phyloP scores from a whole-genome alignment of 1,140 invertebrate species.

The Pseudomyrmex cubaensis region DNA sequence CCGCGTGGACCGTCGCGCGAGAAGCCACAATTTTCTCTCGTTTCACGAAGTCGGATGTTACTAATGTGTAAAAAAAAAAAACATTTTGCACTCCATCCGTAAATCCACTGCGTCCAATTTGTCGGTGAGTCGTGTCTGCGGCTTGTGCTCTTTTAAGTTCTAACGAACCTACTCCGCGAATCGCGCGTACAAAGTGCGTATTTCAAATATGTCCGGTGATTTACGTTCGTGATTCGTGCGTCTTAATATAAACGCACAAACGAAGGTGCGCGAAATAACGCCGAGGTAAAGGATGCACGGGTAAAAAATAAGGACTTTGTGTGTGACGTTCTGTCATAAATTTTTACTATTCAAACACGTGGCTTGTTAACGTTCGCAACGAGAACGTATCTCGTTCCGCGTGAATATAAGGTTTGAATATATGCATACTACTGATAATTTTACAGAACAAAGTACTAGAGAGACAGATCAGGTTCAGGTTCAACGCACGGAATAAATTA shows the following conservation, averaged over 20 bases:
- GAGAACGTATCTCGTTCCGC: too few species aligned
- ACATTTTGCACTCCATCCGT: background rate
- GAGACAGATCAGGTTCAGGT: background rate
- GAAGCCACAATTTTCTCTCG: background rate
- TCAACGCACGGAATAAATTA: conserved; percentile 28
- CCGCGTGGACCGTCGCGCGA: background rate
- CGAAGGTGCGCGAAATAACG: background rate
- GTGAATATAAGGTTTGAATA: too few species aligned
- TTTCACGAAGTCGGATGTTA: background rate
- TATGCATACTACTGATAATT: background rate
- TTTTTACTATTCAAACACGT: background rate
- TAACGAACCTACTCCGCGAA: background rate
- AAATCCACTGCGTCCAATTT: background rate
- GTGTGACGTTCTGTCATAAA: background rate
- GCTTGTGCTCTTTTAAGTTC: background rate
- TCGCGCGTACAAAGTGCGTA: background rate
- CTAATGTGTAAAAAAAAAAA: background rate
- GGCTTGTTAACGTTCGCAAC: too few species aligned
- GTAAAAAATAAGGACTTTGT: too few species aligned
- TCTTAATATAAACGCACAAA: background rate
- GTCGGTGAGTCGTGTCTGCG: background rate
- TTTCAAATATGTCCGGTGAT: background rate
- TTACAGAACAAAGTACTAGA: background rate
- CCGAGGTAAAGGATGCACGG: background rate
- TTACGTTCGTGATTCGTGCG: background rate